A percentile compares a stretch with the other conserved stretches of the same genome.
phyloP scores from a whole-genome alignment of 2,113 vertebrate species.

The Macroglossus sobrinus region DNA sequence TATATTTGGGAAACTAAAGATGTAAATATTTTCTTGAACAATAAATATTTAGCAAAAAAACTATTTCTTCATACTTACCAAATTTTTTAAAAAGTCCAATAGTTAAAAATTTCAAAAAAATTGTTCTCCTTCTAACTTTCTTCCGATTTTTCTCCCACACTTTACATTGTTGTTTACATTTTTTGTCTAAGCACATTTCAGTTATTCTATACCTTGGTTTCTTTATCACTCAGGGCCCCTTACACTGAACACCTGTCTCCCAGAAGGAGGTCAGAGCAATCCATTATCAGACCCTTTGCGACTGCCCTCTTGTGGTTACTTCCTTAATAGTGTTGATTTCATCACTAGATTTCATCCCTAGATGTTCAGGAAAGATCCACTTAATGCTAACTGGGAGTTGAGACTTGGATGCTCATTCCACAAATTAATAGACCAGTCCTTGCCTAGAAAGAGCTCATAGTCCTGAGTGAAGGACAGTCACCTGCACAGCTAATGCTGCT shows the following conservation, averaged over 20 bases:
- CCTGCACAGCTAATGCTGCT: not conserved
- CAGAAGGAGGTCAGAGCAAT: not conserved
- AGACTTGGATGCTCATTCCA: not conserved
- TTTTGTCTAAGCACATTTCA: not conserved
- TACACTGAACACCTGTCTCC: not conserved
- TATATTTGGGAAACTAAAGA: not conserved
- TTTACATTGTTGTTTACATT: not conserved
- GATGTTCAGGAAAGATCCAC: not conserved
- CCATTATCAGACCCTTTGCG: not conserved
- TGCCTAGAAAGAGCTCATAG: not conserved
- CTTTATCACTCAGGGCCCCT: not conserved
- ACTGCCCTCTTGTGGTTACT: slow-evolving; percentile 57
- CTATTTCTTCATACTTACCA: not conserved
- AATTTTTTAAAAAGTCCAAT: not conserved
- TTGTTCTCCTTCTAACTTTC: not conserved
- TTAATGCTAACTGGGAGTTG: not conserved
- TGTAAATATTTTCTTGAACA: not conserved
- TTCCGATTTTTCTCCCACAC: not conserved
- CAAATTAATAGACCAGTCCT: not conserved
- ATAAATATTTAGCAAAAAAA: not conserved
- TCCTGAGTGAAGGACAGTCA: not conserved
- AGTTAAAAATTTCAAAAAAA: not conserved
- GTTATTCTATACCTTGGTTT: not conserved
- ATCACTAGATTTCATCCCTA: not conserved
- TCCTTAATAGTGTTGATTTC: not conserved